A percentile compares a stretch with the other conserved stretches of the same genome.
phyloP scores from a whole-genome alignment of 2,113 vertebrate genomes.

The Pica pica region DNA sequence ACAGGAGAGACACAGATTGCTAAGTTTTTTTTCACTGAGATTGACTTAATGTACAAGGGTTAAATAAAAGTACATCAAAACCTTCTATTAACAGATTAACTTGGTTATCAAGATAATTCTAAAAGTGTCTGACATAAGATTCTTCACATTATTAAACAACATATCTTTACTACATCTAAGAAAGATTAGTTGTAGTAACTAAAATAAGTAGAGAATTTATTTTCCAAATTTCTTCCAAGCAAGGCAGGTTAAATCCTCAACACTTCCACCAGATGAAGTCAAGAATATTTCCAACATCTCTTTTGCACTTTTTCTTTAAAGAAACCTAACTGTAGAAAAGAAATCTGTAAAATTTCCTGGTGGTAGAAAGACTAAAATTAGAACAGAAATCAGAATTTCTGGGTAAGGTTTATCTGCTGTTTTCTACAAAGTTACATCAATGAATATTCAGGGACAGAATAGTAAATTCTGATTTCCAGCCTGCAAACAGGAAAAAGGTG shows the following conservation, averaged over 20 bases:
- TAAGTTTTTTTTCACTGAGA: neutral
- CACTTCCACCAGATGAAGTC: neutral
- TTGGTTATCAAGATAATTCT: neutral
- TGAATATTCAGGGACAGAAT: neutral
- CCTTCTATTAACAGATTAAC: neutral
- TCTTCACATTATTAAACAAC: neutral
- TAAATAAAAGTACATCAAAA: neutral
- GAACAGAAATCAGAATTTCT: neutral
- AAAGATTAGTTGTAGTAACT: neutral
- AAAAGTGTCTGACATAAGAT: neutral
- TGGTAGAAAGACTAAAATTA: neutral
- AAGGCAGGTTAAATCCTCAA: neutral
- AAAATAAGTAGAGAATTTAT: neutral
- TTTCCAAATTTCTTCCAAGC: neutral
- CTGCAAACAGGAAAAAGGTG: neutral
- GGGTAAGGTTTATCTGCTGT: neutral
- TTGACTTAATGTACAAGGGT: neutral
- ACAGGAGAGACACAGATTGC: neutral
- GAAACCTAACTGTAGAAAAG: neutral
- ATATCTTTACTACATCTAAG: neutral
- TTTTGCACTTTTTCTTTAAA: neutral
- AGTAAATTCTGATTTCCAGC: neutral
- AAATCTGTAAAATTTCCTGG: neutral
- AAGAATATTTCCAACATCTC: neutral
- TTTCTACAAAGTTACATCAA: neutral